A percentile compares a stretch with the other conserved stretches of the same genome.
phyloP scores from a whole-genome alignment of 2,888 invertebrate genomes.

The Acanthosepion esculentum region DNA sequence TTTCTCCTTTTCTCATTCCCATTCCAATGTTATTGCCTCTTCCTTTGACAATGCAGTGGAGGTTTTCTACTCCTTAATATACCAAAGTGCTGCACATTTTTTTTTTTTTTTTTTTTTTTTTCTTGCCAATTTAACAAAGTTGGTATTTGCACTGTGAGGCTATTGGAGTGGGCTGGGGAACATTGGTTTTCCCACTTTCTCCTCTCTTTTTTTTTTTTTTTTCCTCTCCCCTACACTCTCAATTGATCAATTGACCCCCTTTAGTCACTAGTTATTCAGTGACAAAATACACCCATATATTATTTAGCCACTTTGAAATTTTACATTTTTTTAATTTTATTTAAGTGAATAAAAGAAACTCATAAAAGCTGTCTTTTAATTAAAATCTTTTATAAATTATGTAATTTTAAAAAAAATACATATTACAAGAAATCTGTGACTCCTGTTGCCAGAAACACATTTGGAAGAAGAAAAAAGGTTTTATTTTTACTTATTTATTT shows the following conservation, averaged over 20 bases:
- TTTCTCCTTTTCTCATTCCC: background rate
- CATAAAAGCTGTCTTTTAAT: background rate
- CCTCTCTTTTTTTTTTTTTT: no score
- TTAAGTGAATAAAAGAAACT: background rate
- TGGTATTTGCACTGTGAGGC: background rate
- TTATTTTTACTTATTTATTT: background rate
- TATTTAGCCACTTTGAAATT: background rate
- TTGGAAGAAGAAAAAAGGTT: background rate
- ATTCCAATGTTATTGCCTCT: background rate
- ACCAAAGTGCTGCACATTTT: background rate
- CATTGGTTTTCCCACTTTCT: no score
- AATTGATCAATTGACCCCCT: background rate
- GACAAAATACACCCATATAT: background rate
- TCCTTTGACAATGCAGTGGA: conserved; percentile 7
- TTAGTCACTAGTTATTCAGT: background rate
- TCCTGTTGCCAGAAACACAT: background rate
- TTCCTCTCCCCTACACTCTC: no score
- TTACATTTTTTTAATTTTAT: background rate
- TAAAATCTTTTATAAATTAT: background rate
- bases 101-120: no score
- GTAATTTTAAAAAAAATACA: background rate
- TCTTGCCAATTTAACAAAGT: background rate
- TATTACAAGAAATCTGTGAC: background rate
- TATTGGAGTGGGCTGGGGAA: background rate
- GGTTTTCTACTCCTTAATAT: background rate